A percentile compares a stretch with the other conserved stretches of the same genome.
Evolutionary conservation across 2,888 invertebrate species (phyloP).

Genomic region (Andricus curvator): DNA sequence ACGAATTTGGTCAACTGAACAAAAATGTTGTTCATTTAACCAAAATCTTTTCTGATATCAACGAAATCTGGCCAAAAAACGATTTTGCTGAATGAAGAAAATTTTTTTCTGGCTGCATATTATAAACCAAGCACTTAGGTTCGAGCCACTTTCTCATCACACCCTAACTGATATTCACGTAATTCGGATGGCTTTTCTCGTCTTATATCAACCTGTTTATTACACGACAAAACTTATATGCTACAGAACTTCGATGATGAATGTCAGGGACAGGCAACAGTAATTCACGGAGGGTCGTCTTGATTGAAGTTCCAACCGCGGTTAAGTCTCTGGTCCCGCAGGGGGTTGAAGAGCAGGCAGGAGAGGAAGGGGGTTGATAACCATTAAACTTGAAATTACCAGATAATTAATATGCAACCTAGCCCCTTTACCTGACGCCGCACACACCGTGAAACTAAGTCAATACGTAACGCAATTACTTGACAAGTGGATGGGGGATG

Average conservation of each 20-base stretch:
- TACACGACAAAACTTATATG: not conserved
- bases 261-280: not conserved
- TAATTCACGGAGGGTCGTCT: not conserved
- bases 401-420: conserved; percentile 71
- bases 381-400: conserved; percentile 69
- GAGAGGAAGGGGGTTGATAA: conserved; percentile 42
- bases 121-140: too few species aligned
- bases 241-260: not conserved
- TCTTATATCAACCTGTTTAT: not conserved
- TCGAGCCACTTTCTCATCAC: too few species aligned
- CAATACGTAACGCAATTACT: conserved; percentile 75
- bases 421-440: conserved; percentile 50
- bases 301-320: conserved; percentile 10
- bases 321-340: conserved; percentile 8
- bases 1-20: too few species aligned
- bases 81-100: too few species aligned
- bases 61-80: too few species aligned
- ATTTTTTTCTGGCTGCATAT: too few species aligned
- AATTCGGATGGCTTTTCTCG: not conserved
- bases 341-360: not conserved
- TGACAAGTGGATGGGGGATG: conserved; percentile 67
- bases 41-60: too few species aligned
- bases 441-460: conserved; percentile 67
- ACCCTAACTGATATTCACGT: not conserved
- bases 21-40: too few species aligned